Evolutionary conservation across 2,797 vertebrate species (phyloP).

Genomic region (Coranthus polyacanthus): DNA sequence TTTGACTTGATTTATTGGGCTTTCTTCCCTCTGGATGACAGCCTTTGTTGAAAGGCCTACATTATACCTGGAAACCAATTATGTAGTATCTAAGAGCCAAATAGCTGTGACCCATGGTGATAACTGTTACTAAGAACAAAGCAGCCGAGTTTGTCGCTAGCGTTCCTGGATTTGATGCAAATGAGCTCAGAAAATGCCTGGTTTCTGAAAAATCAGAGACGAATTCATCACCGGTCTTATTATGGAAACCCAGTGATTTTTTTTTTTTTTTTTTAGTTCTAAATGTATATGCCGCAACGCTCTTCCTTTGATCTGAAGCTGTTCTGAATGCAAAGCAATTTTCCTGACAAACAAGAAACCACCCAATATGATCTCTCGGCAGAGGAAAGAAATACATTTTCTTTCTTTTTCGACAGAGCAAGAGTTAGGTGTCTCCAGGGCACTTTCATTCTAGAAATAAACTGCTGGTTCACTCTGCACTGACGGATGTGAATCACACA

Average conservation of each 20-base stretch:
- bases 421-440: too few relatives aligned
- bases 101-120: constrained; percentile 13
- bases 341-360: too few relatives aligned
- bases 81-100: constrained; percentile 19
- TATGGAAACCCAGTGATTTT: background rate
- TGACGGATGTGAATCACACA: constrained; percentile 12
- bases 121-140: constrained; percentile 8
- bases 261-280: too few relatives aligned
- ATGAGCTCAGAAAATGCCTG: background rate
- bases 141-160: background rate
- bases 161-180: constrained; percentile 3
- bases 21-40: constrained; percentile 23
- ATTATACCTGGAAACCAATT: background rate
- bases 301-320: too few relatives aligned
- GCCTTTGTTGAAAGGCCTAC: constrained; percentile 5
- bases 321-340: too few relatives aligned
- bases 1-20: constrained; percentile 3
- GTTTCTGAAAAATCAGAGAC: constrained; percentile 6
- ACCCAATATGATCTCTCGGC: too few relatives aligned
- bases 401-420: too few relatives aligned
- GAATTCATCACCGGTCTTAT: background rate
- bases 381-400: too few relatives aligned
- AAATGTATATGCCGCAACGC: too few relatives aligned
- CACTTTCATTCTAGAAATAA: constrained; percentile 28
- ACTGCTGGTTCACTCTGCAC: background rate